Evolutionary conservation across 2,113 vertebrate species (phyloP).

Genomic region (Athene noctua): DNA sequence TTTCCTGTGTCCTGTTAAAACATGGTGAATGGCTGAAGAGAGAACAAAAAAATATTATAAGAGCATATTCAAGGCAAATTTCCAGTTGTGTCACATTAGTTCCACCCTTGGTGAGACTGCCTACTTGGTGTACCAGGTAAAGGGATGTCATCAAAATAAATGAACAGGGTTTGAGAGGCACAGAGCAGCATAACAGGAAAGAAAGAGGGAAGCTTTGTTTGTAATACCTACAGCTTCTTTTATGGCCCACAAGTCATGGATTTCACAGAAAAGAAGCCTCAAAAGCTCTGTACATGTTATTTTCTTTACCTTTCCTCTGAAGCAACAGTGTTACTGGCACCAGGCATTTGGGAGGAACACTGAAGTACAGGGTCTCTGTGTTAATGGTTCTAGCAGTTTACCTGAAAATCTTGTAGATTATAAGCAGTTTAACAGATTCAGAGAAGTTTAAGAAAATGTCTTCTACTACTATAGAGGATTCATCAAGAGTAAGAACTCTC

Average conservation of each 20-base stretch:
- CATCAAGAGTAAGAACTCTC: background rate
- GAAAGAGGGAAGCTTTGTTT: background rate
- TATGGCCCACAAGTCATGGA: background rate
- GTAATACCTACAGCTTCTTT: background rate
- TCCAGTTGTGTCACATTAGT: background rate
- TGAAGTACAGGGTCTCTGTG: background rate
- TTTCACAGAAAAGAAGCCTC: background rate
- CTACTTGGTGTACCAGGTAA: background rate
- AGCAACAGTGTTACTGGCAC: background rate
- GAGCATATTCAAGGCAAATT: background rate
- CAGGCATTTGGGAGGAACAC: background rate
- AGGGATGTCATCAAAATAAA: background rate
- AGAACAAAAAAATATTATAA: background rate
- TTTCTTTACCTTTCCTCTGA: background rate
- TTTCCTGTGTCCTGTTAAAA: background rate
- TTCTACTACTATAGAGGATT: background rate
- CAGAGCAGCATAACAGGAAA: background rate
- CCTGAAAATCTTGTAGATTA: background rate
- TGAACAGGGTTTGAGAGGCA: background rate
- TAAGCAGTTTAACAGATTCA: background rate
- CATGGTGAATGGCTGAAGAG: background rate
- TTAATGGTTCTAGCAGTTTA: background rate
- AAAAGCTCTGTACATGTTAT: background rate
- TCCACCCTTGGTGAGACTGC: background rate
- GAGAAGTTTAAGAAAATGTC: background rate